A percentile compares a stretch with the other conserved stretches of the same genome.
These are phyloP conservation scores for Apotomis betuletana DNA, from an alignment of 2,888 invertebrate genomes.

Conservation along the genomic window DNA sequence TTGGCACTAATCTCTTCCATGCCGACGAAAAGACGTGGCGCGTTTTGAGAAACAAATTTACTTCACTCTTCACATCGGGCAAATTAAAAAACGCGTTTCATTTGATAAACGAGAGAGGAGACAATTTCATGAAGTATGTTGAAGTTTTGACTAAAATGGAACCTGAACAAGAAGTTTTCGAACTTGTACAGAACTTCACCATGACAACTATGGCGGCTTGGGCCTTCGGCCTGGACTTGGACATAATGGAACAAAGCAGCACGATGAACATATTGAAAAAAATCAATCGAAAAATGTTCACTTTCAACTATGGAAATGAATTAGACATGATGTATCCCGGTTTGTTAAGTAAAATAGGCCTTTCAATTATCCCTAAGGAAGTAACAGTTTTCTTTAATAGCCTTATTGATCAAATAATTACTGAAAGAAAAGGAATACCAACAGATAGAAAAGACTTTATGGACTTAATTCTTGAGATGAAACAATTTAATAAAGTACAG, in stretches of 20 bases:
- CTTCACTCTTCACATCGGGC: slow-evolving; percentile 42
- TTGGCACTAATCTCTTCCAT: slow-evolving; percentile 38
- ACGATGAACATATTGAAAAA: not conserved
- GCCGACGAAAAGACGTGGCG: no score
- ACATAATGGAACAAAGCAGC: not conserved
- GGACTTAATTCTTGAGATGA: slow-evolving; percentile 3
- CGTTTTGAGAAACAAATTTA: slow-evolving; percentile 41
- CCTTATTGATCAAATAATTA: not conserved
- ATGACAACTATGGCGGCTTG: not conserved
- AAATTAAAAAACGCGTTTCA: slow-evolving; percentile 44
- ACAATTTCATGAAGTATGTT: not conserved
- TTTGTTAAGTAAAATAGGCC: not conserved
- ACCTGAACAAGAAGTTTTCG: slow-evolving; percentile 5
- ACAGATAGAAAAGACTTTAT: slow-evolving; percentile 4
- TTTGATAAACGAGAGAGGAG: not conserved
- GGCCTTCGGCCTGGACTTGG: not conserved
- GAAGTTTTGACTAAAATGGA: not conserved
- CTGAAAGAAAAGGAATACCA: slow-evolving; percentile 3
- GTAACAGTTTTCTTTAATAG: not conserved
- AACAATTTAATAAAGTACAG: not conserved
- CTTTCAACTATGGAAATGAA: not conserved
- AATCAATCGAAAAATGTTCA: not conserved
- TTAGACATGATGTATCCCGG: not conserved
- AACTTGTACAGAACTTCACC: not conserved
- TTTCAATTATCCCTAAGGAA: not conserved